Percentiles rank a stretch among this genome's conserved stretches.
Conservation (phyloP, 2,888 invertebrate species). For the Automeris io region DNA sequence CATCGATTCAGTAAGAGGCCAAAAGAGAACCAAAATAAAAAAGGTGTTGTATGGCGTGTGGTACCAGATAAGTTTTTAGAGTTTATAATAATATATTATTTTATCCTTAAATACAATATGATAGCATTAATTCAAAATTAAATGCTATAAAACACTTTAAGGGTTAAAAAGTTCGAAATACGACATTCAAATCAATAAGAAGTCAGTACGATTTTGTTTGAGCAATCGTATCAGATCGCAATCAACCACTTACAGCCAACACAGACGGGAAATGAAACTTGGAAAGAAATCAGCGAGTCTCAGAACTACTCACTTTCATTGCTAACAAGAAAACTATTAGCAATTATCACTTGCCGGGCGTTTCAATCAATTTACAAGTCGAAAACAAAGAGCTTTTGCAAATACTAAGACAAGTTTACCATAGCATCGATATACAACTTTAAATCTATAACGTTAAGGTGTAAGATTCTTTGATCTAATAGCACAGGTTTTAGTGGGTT, state of each 20-base stretch:
- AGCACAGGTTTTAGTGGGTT: conserved; percentile 9
- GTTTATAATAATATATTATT: too few relatives aligned
- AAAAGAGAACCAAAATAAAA: too few relatives aligned
- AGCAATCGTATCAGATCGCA: conserved; percentile 22
- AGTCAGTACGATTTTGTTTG: conserved; percentile 9
- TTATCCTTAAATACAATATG: too few relatives aligned
- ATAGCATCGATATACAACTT: conserved; percentile 10
- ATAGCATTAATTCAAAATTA: too few relatives aligned
- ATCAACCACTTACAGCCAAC: conserved; percentile 38
- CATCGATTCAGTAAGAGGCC: too few relatives aligned
- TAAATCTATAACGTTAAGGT: conserved; percentile 14
- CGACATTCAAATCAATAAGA: neutral
- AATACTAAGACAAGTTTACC: conserved; percentile 29
- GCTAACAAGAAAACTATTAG: conserved; percentile 71
- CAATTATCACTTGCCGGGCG: conserved; percentile 62
- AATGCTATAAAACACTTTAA: too few relatives aligned
- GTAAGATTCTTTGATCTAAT: conserved; percentile 11
- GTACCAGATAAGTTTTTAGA: too few relatives aligned
- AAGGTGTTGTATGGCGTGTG: too few relatives aligned
- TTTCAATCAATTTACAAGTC: conserved; percentile 68
- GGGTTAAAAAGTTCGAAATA: too few relatives aligned
- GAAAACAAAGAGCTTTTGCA: conserved; percentile 49
- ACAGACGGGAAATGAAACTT: conserved; percentile 36
- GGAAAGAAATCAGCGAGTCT: conserved; percentile 48
- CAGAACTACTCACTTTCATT: conserved; percentile 44